Percentiles rank a stretch among this genome's conserved stretches.
These are phyloP conservation scores for Drosophila colorata DNA, from an alignment of 2,888 invertebrate species.

Conservation along the genomic window DNA sequence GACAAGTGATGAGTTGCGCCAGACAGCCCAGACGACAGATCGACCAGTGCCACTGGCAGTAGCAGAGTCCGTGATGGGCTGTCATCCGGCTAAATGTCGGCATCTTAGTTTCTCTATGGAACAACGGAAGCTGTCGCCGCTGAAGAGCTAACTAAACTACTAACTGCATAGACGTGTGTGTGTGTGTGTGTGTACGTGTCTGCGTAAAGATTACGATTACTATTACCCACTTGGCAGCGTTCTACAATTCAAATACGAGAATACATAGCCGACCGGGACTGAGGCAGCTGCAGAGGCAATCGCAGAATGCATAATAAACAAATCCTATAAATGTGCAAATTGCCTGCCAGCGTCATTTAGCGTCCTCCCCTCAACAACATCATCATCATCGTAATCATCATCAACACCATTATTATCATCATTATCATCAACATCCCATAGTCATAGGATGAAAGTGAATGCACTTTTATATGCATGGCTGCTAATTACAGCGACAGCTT, in stretches of 20 bases:
- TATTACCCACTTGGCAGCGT: constrained; percentile 69
- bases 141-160: constrained; percentile 50
- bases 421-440: constrained; percentile 51
- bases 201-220: constrained; percentile 58
- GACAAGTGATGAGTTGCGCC: constrained; percentile 63
- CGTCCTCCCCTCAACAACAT: constrained; percentile 23
- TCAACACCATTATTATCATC: constrained; percentile 21
- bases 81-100: constrained; percentile 61
- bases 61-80: constrained; percentile 37
- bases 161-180: constrained; percentile 7
- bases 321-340: constrained; percentile 76
- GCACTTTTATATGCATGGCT: constrained; percentile 76
- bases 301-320: constrained; percentile 67
- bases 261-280: not conserved
- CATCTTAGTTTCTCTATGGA: constrained; percentile 27
- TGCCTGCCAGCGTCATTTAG: constrained; percentile 71
- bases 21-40: constrained; percentile 21
- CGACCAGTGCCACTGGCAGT: constrained; percentile 18
- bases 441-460: constrained; percentile 73
- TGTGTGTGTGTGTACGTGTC: constrained; percentile 33
- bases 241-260: constrained; percentile 34
- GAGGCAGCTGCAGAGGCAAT: not conserved
- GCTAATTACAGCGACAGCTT: constrained; percentile 78
- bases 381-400: constrained; percentile 10
- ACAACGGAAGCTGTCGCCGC: constrained; percentile 40